Percentiles rank a stretch among this genome's conserved stretches.
phyloP scores from a whole-genome alignment of 2,888 invertebrate species.

The Synergus japonicus region DNA sequence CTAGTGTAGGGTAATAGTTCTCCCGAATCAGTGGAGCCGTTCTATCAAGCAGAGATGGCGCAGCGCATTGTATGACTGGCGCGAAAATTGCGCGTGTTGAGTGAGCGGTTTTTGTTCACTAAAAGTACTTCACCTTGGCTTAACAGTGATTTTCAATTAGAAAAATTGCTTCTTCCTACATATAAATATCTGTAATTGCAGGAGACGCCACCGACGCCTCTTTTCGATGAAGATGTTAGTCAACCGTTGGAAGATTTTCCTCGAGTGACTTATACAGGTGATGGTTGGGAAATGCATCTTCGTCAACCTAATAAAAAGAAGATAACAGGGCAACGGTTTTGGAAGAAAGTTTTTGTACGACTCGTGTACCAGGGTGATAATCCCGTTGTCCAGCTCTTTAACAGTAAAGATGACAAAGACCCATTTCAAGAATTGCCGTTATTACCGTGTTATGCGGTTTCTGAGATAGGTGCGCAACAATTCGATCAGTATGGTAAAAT shows the following conservation, averaged over 20 bases:
- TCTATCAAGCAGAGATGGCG: too few relatives aligned
- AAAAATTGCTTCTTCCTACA: not conserved
- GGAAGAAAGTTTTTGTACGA: constrained; percentile 97
- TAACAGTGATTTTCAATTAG: too few relatives aligned
- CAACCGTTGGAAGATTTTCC: constrained; percentile 95
- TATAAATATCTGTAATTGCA: constrained; percentile 76
- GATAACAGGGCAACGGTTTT: constrained; percentile 95
- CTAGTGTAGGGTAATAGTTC: too few relatives aligned
- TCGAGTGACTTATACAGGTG: constrained; percentile 85
- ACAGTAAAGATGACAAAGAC: constrained; percentile 90
- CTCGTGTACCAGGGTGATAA: constrained; percentile 88
- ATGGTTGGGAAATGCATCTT: constrained; percentile 98
- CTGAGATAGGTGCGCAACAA: constrained; percentile 96
- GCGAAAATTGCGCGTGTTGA: too few relatives aligned
- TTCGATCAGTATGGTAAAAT: constrained; percentile 99
- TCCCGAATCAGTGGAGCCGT: too few relatives aligned
- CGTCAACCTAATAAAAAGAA: constrained; percentile 98
- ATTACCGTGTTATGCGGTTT: constrained; percentile 96
- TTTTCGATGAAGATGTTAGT: constrained; percentile 96
- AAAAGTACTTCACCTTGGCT: too few relatives aligned
- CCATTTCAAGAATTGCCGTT: constrained; percentile 97
- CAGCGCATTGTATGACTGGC: too few relatives aligned
- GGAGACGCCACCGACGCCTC: constrained; percentile 94
- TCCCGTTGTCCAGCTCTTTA: constrained; percentile 91
- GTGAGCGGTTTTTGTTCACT: too few relatives aligned